phyloP scores from a whole-genome alignment of 2,797 vertebrate species.

The Psittacula derbiana region DNA sequence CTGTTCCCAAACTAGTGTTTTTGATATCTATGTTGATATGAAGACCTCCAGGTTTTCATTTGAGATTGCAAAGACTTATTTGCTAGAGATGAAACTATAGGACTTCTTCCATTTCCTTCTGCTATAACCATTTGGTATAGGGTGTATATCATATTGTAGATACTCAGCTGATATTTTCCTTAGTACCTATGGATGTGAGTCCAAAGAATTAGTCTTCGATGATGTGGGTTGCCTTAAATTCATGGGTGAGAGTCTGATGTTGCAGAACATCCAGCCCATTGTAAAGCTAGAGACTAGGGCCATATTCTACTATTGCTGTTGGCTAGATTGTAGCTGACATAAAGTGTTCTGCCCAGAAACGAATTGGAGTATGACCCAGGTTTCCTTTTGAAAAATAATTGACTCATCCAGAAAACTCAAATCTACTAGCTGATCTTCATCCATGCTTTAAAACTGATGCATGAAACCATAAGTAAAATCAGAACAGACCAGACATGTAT shows the following conservation, averaged over 20 bases:
- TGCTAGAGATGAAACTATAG: background rate
- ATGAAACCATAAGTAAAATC: background rate
- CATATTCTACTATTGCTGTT: background rate
- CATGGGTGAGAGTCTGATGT: background rate
- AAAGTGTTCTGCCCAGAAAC: background rate
- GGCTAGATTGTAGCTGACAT: background rate
- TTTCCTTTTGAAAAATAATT: background rate
- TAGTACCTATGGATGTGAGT: background rate
- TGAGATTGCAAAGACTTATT: background rate
- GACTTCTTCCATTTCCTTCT: background rate
- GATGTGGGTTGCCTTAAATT: background rate
- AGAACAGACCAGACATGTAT: rapidly evolving
- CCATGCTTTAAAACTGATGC: background rate
- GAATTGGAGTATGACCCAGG: background rate
- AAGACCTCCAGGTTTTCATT: background rate
- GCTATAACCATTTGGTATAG: background rate
- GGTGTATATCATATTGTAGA: rapidly evolving
- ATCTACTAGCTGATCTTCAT: background rate
- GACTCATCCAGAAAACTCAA: background rate
- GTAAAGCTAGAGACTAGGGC: background rate
- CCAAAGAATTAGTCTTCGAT: background rate
- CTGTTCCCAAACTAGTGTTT: background rate
- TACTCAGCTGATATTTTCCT: background rate
- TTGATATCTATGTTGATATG: background rate
- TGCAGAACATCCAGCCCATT: background rate